Evolutionary conservation across 1,140 invertebrate species (phyloP).

Genomic region (Sinella curviseta): DNA sequence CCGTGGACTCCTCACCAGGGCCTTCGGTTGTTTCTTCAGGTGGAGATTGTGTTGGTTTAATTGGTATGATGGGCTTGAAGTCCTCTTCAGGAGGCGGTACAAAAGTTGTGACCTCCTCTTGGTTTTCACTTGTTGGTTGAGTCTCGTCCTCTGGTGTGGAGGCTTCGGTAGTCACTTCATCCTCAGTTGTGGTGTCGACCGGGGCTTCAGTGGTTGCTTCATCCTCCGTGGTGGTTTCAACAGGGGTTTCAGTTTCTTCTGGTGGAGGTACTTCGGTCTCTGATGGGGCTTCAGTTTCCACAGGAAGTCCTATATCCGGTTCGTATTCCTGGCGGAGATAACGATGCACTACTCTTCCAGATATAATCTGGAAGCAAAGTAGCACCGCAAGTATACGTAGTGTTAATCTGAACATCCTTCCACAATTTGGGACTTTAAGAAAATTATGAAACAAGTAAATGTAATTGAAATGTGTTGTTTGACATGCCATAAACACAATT

Average conservation of each 20-base stretch:
- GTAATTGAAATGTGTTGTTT: neutral
- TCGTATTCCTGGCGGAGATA: too few relatives aligned
- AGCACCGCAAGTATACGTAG: neutral
- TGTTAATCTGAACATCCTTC: neutral
- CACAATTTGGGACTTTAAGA: neutral
- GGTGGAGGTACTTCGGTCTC: neutral
- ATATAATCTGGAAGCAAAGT: neutral
- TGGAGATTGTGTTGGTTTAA: neutral
- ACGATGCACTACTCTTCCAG: neutral
- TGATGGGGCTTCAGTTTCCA: neutral
- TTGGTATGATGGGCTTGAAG: neutral
- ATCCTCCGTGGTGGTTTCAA: neutral
- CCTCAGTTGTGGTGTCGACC: neutral
- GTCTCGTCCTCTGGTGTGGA: neutral
- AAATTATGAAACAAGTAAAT: neutral
- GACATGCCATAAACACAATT: neutral
- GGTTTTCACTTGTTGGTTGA: neutral
- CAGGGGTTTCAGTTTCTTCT: neutral
- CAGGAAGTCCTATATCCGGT: neutral
- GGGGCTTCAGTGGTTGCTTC: neutral
- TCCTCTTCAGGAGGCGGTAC: neutral
- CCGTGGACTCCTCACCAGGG: too few relatives aligned
- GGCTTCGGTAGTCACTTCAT: neutral
- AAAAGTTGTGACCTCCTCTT: neutral
- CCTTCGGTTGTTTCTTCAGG: slow-evolving; percentile 3